These are phyloP conservation scores for Sialis lutaria DNA, from an alignment of 2,888 invertebrate species.

Conservation along the genomic window DNA sequence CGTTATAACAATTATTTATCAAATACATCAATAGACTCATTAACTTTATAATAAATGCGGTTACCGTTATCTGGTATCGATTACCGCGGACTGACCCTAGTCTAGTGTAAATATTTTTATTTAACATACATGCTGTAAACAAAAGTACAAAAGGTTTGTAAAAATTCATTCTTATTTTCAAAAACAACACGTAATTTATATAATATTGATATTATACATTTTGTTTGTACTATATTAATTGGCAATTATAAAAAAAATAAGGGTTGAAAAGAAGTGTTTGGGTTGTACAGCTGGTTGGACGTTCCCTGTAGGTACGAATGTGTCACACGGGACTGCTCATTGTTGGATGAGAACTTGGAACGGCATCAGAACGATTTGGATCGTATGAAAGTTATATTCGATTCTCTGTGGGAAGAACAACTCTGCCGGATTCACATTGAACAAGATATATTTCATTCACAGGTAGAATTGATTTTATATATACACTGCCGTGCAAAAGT, in stretches of 20 bases:
- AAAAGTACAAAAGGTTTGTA: too few species aligned
- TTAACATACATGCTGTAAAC: too few species aligned
- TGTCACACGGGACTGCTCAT: constrained; percentile 35
- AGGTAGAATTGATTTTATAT: constrained; percentile 18
- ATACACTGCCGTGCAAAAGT: too few species aligned
- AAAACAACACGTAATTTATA: neutral
- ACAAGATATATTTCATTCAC: constrained; percentile 44
- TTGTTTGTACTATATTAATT: neutral
- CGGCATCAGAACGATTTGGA: constrained; percentile 42
- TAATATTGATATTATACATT: neutral
- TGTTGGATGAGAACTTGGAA: constrained; percentile 40
- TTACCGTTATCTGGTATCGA: too few species aligned
- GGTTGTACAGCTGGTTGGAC: neutral
- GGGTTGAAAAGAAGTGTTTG: neutral
- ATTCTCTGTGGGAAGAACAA: constrained; percentile 55
- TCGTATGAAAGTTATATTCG: constrained; percentile 37
- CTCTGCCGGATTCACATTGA: constrained; percentile 50
- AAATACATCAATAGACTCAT: too few species aligned
- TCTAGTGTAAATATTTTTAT: too few species aligned
- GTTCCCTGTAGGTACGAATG: constrained; percentile 24
- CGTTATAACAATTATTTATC: too few species aligned
- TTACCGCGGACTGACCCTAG: too few species aligned
- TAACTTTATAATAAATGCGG: too few species aligned
- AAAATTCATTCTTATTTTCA: too few species aligned
- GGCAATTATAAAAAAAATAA: neutral